phyloP scores from a whole-genome alignment of 2,888 invertebrate genomes.

The Callosobruchus maculatus region DNA sequence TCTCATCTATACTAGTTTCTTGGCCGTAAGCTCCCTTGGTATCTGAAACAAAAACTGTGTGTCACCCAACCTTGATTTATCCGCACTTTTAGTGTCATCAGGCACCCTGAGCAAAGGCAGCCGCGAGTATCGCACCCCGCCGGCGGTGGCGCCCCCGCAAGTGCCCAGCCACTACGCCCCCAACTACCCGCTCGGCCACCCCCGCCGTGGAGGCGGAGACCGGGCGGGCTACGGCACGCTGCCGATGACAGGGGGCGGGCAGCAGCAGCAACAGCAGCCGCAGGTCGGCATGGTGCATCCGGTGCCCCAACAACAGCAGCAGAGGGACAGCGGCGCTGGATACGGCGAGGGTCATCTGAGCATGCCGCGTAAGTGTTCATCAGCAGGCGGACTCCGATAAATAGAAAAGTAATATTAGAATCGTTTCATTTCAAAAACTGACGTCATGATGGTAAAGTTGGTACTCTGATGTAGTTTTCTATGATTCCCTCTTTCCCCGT shows the following conservation, averaged over 20 bases:
- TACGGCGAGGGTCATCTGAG: slow-evolving; percentile 55
- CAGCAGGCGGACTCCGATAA: no score
- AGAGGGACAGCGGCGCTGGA: slow-evolving; percentile 54
- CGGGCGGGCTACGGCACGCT: slow-evolving; percentile 80
- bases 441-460: no score
- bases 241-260: slow-evolving; percentile 58
- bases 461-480: no score
- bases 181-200: slow-evolving; percentile 84
- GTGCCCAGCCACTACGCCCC: slow-evolving; percentile 97
- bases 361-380: slow-evolving; percentile 77
- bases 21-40: no score
- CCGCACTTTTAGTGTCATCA: slow-evolving; percentile 32
- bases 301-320: slow-evolving; percentile 52
- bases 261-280: slow-evolving; percentile 38
- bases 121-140: slow-evolving; percentile 90
- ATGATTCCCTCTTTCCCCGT: no score
- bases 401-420: no score
- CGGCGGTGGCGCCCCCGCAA: slow-evolving; percentile 93
- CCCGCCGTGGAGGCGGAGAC: slow-evolving; percentile 55
- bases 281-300: slow-evolving; percentile 83
- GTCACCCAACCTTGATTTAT: neutral
- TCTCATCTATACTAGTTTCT: no score
- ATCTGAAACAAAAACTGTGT: no score
- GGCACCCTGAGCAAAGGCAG: slow-evolving; percentile 68
- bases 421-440: no score